Percentiles rank a stretch among this genome's conserved stretches.
Conservation (phyloP, 2,113 vertebrate species). For the Erinaceus europaeus region DNA sequence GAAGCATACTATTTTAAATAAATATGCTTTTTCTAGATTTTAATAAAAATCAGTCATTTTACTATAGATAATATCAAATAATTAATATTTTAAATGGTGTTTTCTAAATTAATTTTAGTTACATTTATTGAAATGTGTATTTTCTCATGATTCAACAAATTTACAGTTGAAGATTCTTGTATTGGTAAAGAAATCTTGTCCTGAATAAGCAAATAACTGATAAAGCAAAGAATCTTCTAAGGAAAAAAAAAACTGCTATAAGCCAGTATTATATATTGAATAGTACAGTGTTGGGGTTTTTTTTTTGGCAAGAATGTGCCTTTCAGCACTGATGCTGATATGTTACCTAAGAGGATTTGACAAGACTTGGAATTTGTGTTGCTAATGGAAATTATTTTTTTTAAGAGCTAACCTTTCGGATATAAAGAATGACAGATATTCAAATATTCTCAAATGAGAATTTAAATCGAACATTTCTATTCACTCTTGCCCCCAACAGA, state of each 20-base stretch:
- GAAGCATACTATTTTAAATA: background rate
- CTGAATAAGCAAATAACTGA: conserved; percentile 45
- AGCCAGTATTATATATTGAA: conserved; percentile 69
- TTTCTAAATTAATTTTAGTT: background rate
- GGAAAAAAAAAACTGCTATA: conserved; percentile 61
- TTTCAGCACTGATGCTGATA: conserved; percentile 67
- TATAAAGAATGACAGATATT: conserved; percentile 84
- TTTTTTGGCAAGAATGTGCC: conserved; percentile 61
- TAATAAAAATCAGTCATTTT: no score
- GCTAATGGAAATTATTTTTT: conserved; percentile 87
- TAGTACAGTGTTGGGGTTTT: conserved; percentile 33
- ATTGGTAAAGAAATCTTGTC: background rate
- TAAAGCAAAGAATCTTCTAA: conserved; percentile 58
- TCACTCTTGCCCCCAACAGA: conserved; percentile 78
- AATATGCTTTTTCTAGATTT: background rate
- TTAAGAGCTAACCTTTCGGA: conserved; percentile 83
- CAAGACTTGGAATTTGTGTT: conserved; percentile 84
- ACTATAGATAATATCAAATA: background rate
- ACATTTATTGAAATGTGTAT: background rate
- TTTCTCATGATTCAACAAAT: background rate
- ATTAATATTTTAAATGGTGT: background rate
- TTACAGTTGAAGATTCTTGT: background rate
- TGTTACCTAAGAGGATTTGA: conserved; percentile 81
- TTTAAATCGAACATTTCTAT: conserved; percentile 82
- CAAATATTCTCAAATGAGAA: conserved; percentile 82